phyloP scores from a whole-genome alignment of 1,140 invertebrate genomes.

The Zaprionus ghesquierei region DNA sequence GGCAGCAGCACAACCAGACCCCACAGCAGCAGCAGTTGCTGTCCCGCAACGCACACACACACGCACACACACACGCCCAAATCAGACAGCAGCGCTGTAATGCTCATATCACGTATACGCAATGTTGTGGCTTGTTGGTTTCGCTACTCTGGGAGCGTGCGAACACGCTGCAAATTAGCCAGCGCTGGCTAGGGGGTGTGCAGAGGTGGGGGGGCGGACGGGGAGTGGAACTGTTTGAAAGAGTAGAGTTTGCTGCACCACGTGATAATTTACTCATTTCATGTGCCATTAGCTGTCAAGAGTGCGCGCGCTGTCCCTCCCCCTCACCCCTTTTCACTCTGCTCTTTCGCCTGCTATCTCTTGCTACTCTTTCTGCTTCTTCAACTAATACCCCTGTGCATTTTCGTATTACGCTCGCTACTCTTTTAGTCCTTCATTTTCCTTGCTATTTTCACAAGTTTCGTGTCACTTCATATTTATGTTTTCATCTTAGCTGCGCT shows the following conservation, averaged over 20 bases:
- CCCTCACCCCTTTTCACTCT: neutral
- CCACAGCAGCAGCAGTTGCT: neutral
- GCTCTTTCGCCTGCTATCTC: neutral
- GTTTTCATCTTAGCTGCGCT: constrained; percentile 55
- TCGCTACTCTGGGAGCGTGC: constrained; percentile 50
- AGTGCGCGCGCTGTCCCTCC: neutral
- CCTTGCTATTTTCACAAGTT: constrained; percentile 6
- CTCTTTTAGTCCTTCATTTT: neutral
- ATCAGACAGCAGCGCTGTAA: constrained; percentile 44
- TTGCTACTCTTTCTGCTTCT: neutral
- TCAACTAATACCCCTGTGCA: neutral
- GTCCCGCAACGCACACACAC: neutral
- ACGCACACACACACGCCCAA: neutral
- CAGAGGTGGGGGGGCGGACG: neutral
- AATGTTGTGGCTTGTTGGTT: constrained; percentile 76
- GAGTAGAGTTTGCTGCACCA: constrained; percentile 24
- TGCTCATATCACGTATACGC: constrained; percentile 73
- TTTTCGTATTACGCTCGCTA: neutral
- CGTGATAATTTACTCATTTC: constrained; percentile 78
- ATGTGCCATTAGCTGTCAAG: constrained; percentile 74
- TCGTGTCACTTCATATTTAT: constrained; percentile 40
- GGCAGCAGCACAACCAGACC: neutral
- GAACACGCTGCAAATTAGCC: constrained; percentile 71
- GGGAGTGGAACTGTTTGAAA: neutral
- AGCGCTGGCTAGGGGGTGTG: neutral